Conservation (phyloP, 2,888 invertebrate species). For the Caenorhabditis sp. region DNA sequence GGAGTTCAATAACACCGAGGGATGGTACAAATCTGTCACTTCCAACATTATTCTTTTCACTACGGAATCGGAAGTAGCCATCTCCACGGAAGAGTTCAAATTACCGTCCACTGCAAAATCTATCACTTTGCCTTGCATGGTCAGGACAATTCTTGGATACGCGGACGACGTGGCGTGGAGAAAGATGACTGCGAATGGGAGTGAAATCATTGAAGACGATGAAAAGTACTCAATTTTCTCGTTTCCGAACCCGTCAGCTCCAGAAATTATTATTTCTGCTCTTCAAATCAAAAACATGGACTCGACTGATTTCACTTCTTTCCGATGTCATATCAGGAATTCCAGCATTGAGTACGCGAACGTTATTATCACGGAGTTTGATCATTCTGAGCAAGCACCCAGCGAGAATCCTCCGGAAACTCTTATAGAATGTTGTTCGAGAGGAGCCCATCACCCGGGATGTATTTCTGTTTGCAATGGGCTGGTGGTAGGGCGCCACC, state of each 20-base stretch:
- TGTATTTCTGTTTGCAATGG: conserved; percentile 53
- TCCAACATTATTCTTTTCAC: conserved; percentile 54
- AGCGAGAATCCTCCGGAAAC: conserved; percentile 54
- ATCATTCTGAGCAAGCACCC: conserved; percentile 7
- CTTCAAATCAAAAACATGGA: conserved; percentile 37
- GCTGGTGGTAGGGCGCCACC: neutral
- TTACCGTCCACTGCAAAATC: conserved; percentile 21
- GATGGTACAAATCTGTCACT: conserved; percentile 34
- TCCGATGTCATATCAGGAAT: conserved; percentile 53
- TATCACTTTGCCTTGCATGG: conserved; percentile 39
- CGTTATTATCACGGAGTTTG: neutral
- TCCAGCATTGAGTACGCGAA: conserved; percentile 45
- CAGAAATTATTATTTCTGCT: conserved; percentile 37
- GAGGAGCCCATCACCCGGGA: conserved; percentile 3
- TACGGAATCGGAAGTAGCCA: conserved; percentile 9
- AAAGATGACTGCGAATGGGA: conserved; percentile 3
- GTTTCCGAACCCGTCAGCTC: neutral
- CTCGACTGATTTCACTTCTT: conserved; percentile 42
- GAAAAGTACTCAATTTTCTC: conserved; percentile 2
- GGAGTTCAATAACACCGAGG: neutral
- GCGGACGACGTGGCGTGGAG: conserved; percentile 44
- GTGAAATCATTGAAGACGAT: neutral
- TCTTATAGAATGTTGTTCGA: conserved; percentile 59
- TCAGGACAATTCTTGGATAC: conserved; percentile 20
- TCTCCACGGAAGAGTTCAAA: conserved; percentile 19